Evolutionary conservation across 2,888 invertebrate species (phyloP), one percentile per base, ranked within the genome.

Genomic region (Diaphora mendica): DNA sequence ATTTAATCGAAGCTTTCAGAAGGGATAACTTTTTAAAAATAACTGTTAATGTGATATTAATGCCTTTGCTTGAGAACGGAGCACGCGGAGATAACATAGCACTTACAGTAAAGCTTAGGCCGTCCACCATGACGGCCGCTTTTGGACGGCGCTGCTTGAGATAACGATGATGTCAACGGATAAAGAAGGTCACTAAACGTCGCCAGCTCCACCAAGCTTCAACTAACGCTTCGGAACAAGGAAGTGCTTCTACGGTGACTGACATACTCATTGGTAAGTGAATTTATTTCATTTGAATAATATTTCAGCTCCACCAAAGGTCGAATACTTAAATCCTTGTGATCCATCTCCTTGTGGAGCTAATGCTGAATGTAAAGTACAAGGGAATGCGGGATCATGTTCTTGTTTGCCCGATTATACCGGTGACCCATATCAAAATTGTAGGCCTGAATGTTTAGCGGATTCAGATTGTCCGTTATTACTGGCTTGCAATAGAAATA

Each of bases 341-440:
- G 95, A 96, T 80, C 97, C 97, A 75, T 96, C 96, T 65, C 97
- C 97, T 77, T 97, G 97, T 91, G 97, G 97, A 80, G 90, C 96
- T 55, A 97, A 98, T 91, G 97, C 98, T n/a, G 96, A 97, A 81
- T 98, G 98, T 89, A 96, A 96, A 89, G 97, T 97, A 87, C 97
- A 97, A 91, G 97, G 97, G 82, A 96, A 96, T 75, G 97, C 97
- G 64, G 97, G 97, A 77, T 97, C 97, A 66, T 98, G 98, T 88
- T 96, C 96, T 81, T 97, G 97, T 88, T 90, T 97, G 74, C 96
- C 97, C 11, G 97, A 97, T 79, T 97, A 97, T 91, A 96, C 97
- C 83, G 98, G 98, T 82, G 97, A 98, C 89, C 98, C 98, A 64
- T 97, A 97, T 87, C 97, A 97, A 93, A 96, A 96, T 75, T 97